Evolutionary conservation across 2,888 invertebrate genomes (phyloP).

Genomic region (Leptinotarsa juncta): DNA sequence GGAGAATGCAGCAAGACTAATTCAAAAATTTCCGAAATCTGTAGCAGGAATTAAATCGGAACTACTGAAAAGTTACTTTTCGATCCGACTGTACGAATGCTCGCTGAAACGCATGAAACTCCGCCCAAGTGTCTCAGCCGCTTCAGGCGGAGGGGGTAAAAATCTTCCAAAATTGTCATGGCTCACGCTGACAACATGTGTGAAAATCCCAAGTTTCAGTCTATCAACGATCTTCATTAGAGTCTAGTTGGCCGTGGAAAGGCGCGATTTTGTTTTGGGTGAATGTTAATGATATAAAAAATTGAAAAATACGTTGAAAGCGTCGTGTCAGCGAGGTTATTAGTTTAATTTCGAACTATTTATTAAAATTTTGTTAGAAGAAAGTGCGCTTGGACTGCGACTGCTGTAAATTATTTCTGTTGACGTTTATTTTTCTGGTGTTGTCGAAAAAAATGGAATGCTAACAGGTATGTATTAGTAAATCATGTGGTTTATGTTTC

Average conservation of each 20-base stretch:
- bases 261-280: conserved; percentile 42
- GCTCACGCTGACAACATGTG: conserved; percentile 63
- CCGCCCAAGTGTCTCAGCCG: conserved; percentile 36
- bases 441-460: background rate
- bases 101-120: conserved; percentile 36
- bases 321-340: conserved; percentile 56
- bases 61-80: conserved; percentile 29
- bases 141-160: conserved; percentile 44
- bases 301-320: conserved; percentile 49
- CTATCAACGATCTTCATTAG: conserved; percentile 62
- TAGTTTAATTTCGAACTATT: conserved; percentile 51
- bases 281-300: conserved; percentile 45
- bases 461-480: background rate
- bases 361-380: conserved; percentile 36
- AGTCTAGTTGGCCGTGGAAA: conserved; percentile 55
- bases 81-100: conserved; percentile 33
- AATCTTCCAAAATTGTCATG: conserved; percentile 51
- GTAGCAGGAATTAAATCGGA: background rate
- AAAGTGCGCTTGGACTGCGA: conserved; percentile 8
- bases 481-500: no score
- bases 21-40: no score
- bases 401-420: conserved; percentile 2
- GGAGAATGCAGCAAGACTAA: no score
- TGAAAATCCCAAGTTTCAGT: conserved; percentile 62
- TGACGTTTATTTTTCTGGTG: background rate